Percentiles rank a stretch among this genome's conserved stretches.
phyloP scores from a whole-genome alignment of 1,140 invertebrate species.

The Listronotus bonariensis region DNA sequence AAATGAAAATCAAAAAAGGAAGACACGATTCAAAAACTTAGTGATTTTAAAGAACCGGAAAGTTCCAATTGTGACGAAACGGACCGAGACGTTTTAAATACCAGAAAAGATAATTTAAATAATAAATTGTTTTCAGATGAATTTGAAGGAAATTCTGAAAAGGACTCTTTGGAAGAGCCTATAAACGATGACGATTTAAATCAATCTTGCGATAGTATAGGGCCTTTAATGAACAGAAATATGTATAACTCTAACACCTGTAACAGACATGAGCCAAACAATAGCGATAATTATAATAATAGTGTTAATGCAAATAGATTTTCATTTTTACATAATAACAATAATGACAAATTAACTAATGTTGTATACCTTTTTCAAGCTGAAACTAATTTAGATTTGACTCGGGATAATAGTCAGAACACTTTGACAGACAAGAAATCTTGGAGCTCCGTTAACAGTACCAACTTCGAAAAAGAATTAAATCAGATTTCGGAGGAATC shows the following conservation, averaged over 20 bases:
- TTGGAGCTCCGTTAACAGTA: constrained; percentile 1
- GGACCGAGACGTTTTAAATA: background rate
- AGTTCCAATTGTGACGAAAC: background rate
- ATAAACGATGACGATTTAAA: too few species aligned
- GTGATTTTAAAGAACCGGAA: too few species aligned
- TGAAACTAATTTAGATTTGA: constrained; percentile 8
- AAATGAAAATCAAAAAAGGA: background rate
- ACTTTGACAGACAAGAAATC: constrained; percentile 20
- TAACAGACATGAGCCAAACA: too few species aligned
- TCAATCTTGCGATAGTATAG: too few species aligned
- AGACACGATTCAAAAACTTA: background rate
- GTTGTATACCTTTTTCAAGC: constrained; percentile 24
- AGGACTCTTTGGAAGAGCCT: constrained; percentile 5
- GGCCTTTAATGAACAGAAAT: too few species aligned
- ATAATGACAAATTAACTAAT: background rate
- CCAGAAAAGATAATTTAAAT: background rate
- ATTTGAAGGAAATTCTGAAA: background rate
- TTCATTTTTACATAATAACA: background rate
- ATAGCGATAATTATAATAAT: too few species aligned
- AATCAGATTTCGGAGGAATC: background rate
- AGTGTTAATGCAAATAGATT: background rate
- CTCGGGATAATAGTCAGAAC: constrained; percentile 7
- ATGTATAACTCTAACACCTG: too few species aligned
- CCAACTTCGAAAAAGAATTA: constrained; percentile 3
- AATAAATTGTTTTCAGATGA: background rate